Evolutionary conservation across 2,888 invertebrate species (phyloP), one percentile per base, ranked within the genome.

Genomic region (Seira ritae): DNA sequence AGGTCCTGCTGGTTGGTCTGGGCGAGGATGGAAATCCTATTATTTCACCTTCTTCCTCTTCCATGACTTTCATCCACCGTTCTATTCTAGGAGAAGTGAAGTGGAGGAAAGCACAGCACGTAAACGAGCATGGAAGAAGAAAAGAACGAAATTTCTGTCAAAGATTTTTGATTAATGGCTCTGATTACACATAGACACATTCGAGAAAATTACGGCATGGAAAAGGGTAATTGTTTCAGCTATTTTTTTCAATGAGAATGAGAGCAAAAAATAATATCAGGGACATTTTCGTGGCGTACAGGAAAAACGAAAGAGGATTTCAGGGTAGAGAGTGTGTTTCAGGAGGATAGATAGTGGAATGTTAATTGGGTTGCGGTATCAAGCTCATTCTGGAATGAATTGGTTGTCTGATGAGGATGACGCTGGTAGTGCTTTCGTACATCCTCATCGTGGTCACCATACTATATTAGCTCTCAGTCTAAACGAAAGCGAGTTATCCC

Each of bases 101-200:
- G 10, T 31, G 70, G 1, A n/a, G 10, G 20, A 19, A 70, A 42
- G 70, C 10, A 2, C 4, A 46, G 17, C 20, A 31, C 10, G 71
- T 12, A 60, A 65, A 72, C n/a, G n/a, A n/a, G n/a, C n/a, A n/a
- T n/a, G n/a, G n/a, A n/a, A n/a, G n/a, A n/a, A n/a, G n/a, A n/a
- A n/a, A n/a, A n/a, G n/a, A n/a, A n/a, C n/a, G n/a, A 70, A 66
- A 31, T 60, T 50, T 46, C 76, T 81, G 81, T 71, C 81, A 81
- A 76, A 67, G 71, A 81, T 71, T 80, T 60, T 81, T 81, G 81
- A 81, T 81, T 81, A 76, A 76, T 81, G 68, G 81, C 76, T 81
- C 70, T 81, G 77, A 77, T 77, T 77, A 77, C 76, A 76, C 50
- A 67, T 17, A 31, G 67, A 66, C 23, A 62, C 17, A 65, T 15